Percentiles rank a stretch among this genome's conserved stretches.
Conservation (phyloP, 2,888 invertebrate genomes). For the Atethmia centrago region DNA sequence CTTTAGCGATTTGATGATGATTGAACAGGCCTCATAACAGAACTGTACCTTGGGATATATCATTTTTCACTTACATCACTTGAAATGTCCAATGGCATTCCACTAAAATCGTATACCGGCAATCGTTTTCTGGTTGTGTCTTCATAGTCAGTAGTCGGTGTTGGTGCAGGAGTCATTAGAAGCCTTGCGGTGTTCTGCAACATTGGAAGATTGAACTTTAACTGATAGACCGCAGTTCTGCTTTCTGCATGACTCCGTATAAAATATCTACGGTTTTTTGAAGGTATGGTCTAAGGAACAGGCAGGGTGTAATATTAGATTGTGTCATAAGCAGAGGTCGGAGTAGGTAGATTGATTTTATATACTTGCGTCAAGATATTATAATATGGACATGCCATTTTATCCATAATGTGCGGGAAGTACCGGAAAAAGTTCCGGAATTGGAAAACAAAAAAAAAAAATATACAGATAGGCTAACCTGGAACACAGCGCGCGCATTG, state of each 20-base stretch:
- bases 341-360: too few species aligned
- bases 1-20: neutral
- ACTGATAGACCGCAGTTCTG: neutral
- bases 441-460: too few species aligned
- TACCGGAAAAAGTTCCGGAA: too few species aligned
- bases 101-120: slow-evolving; percentile 25
- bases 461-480: too few species aligned
- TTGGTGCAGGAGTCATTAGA: neutral
- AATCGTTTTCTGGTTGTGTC: slow-evolving; percentile 3
- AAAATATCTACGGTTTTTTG: neutral
- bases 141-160: neutral
- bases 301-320: too few species aligned
- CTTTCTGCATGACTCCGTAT: neutral
- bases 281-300: too few species aligned
- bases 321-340: too few species aligned
- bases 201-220: neutral
- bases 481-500: too few species aligned
- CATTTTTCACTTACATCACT: slow-evolving; percentile 34
- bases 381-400: too few species aligned
- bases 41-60: neutral
- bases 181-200: slow-evolving; percentile 1
- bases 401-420: too few species aligned
- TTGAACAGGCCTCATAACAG: neutral
- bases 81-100: slow-evolving; percentile 8
- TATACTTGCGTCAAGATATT: too few species aligned